Percentiles rank a stretch among this genome's conserved stretches.
Conservation (phyloP, 2,113 vertebrate species). For the Eidolon helvum region DNA sequence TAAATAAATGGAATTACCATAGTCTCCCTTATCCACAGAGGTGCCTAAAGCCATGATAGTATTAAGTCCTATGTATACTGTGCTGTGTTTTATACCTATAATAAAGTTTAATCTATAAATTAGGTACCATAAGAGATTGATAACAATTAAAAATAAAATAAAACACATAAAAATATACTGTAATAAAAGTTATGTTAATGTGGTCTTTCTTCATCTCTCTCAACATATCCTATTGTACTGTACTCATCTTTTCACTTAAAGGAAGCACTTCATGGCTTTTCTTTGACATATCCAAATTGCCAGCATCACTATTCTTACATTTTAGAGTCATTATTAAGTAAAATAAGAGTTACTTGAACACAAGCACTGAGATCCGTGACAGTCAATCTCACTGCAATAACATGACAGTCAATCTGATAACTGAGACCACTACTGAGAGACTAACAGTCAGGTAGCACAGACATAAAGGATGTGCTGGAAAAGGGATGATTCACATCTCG, state of each 20-base stretch:
- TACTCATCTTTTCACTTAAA: neutral
- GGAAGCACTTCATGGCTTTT: neutral
- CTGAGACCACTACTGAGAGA: neutral
- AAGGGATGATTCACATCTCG: no score
- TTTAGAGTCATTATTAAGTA: neutral
- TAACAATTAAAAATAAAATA: neutral
- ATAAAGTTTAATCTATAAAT: neutral
- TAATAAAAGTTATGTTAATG: neutral
- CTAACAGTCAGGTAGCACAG: neutral
- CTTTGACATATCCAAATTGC: neutral
- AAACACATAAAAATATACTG: neutral
- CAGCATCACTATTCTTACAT: neutral
- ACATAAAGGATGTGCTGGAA: no score
- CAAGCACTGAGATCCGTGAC: no score
- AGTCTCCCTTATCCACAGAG: neutral
- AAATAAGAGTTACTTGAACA: neutral
- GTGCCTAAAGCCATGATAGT: no score
- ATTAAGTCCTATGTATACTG: no score
- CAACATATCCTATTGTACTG: neutral
- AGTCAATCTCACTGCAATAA: no score
- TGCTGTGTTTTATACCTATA: neutral
- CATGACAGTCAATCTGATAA: neutral
- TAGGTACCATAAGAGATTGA: neutral
- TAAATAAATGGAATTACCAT: neutral
- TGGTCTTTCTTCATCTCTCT: neutral